These are phyloP conservation scores for Dascillus cervinus DNA, from an alignment of 2,888 invertebrate genomes.

Conservation along the genomic window DNA sequence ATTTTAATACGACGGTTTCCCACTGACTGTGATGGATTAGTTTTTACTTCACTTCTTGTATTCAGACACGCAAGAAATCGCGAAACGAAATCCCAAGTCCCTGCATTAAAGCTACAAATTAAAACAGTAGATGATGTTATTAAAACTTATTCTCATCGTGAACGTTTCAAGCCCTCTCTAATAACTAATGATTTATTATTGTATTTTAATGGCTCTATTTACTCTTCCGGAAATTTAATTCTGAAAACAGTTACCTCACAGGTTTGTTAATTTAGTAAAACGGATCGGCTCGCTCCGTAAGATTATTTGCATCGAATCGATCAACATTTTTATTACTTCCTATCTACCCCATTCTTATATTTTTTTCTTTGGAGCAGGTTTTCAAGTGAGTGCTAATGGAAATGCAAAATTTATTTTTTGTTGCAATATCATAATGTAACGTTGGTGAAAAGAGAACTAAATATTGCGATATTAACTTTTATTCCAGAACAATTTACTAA, in stretches of 20 bases:
- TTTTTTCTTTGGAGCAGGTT: no score
- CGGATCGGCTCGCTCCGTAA: no score
- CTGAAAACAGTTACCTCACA: constrained; percentile 2
- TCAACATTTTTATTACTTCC: no score
- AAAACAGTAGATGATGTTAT: constrained; percentile 18
- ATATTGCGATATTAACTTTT: no score
- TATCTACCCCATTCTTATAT: no score
- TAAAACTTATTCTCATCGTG: constrained; percentile 15
- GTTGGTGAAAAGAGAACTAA: no score
- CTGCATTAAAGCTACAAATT: constrained; percentile 19
- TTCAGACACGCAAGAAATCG: constrained; percentile 28
- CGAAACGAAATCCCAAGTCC: constrained; percentile 18
- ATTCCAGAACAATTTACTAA: no score
- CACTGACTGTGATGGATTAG: constrained; percentile 36
- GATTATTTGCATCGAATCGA: no score
- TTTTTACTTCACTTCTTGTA: constrained; percentile 29
- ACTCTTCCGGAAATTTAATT: constrained; percentile 11
- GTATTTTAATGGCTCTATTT: constrained; percentile 14
- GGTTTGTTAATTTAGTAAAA: no score
- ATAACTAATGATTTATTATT: constrained; percentile 16
- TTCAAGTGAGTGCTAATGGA: no score
- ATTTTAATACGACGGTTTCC: constrained; percentile 33
- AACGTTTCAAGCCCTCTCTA: constrained; percentile 12
- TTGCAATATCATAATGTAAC: no score
- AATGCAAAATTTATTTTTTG: no score